These are phyloP conservation scores for rabbit (Oryctolagus cuniculus) DNA, from an alignment of 2,113 vertebrate genomes.

Conservation along the genomic window mOryCun1.1 NC_091434.1:24730501-24731000, in stretches of 20 bases:
- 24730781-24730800: not conserved
- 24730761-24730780: conserved; percentile 26
- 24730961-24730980: not conserved
- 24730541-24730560: not conserved
- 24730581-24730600: conserved; percentile 47
- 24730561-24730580: not conserved
- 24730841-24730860: not conserved
- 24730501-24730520: conserved; percentile 62
- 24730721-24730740: not conserved
- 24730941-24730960: not conserved
- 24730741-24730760: not conserved
- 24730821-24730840: no score
- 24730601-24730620: not conserved
- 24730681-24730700: not conserved
- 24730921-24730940: not conserved
- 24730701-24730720: not conserved
- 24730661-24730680: not conserved
- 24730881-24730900: not conserved
- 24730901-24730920: not conserved
- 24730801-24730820: no score
- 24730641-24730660: not conserved
- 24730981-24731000: not conserved
- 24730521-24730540: not conserved
- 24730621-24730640: not conserved
- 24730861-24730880: not conserved